Evolutionary conservation across 2,888 invertebrate genomes (phyloP).

Genomic region (Hydroisotoma schaefferi): DNA sequence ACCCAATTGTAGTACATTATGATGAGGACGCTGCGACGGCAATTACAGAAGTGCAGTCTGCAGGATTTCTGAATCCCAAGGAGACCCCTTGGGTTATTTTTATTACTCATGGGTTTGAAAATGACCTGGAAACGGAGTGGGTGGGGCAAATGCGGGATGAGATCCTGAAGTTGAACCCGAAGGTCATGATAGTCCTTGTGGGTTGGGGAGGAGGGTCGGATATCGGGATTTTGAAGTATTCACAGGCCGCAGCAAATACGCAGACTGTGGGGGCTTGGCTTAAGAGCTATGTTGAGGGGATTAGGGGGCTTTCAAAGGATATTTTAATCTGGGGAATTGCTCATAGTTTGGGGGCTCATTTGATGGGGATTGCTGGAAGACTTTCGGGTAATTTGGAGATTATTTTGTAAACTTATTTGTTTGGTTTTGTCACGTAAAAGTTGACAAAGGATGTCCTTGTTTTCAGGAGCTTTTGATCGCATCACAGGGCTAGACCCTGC

Average conservation of each 20-base stretch:
- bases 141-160: conserved; percentile 34
- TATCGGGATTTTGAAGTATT: conserved; percentile 27
- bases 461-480: conserved; percentile 25
- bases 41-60: background rate
- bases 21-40: background rate
- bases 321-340: conserved; percentile 32
- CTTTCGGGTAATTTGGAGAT: conserved; percentile 11
- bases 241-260: conserved; percentile 39
- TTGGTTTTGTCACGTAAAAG: no score
- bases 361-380: conserved; percentile 35
- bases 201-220: conserved; percentile 40
- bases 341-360: conserved; percentile 37
- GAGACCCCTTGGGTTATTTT: conserved; percentile 20
- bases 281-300: conserved; percentile 13
- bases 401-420: no score
- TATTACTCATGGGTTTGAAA: conserved; percentile 38
- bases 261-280: conserved; percentile 37
- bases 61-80: background rate
- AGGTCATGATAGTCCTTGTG: conserved; percentile 28
- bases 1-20: background rate
- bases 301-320: conserved; percentile 12
- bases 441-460: no score
- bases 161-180: conserved; percentile 19
- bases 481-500: conserved; percentile 41
- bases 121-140: conserved; percentile 28